Evolutionary conservation across 1,140 invertebrate species (phyloP).

Genomic region (Halesus radiatus): DNA sequence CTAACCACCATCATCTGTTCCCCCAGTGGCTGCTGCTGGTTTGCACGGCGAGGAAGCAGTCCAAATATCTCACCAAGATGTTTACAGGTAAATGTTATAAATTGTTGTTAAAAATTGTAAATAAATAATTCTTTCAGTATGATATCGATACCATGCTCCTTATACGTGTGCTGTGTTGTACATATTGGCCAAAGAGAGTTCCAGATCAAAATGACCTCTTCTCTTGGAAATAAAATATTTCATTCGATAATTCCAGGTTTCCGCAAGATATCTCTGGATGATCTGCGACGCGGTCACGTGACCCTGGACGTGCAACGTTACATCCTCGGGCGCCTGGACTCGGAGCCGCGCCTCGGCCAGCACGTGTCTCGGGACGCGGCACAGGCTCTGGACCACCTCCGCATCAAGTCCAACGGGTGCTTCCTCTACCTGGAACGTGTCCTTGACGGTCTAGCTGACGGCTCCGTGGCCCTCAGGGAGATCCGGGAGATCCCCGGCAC

Average conservation of each 20-base stretch:
- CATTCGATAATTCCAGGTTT: slow-evolving; percentile 75
- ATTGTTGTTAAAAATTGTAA: too few relatives aligned
- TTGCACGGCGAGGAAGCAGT: slow-evolving; percentile 89
- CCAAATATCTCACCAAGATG: slow-evolving; percentile 88
- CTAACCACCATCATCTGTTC: slow-evolving; percentile 92
- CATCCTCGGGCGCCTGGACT: slow-evolving; percentile 90
- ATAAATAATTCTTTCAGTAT: too few relatives aligned
- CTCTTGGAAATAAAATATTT: too few relatives aligned
- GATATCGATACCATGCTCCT: too few relatives aligned
- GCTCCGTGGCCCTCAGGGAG: slow-evolving; percentile 88
- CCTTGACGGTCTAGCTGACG: slow-evolving; percentile 92
- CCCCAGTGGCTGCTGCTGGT: slow-evolving; percentile 94
- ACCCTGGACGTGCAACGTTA: slow-evolving; percentile 95
- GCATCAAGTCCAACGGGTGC: slow-evolving; percentile 97
- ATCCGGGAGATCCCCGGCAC: slow-evolving; percentile 94
- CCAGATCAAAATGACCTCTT: too few relatives aligned
- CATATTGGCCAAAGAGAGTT: too few relatives aligned
- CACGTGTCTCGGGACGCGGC: slow-evolving; percentile 83
- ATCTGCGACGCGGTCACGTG: slow-evolving; percentile 89
- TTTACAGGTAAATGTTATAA: slow-evolving; percentile 75
- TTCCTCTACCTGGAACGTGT: slow-evolving; percentile 95
- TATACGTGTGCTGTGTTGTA: too few relatives aligned
- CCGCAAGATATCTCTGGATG: slow-evolving; percentile 92
- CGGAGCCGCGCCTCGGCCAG: slow-evolving; percentile 83
- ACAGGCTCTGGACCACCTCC: slow-evolving; percentile 93